These are phyloP conservation scores for Gandaritis pyraliata DNA, from an alignment of 2,888 invertebrate species.

Conservation along the genomic window DNA sequence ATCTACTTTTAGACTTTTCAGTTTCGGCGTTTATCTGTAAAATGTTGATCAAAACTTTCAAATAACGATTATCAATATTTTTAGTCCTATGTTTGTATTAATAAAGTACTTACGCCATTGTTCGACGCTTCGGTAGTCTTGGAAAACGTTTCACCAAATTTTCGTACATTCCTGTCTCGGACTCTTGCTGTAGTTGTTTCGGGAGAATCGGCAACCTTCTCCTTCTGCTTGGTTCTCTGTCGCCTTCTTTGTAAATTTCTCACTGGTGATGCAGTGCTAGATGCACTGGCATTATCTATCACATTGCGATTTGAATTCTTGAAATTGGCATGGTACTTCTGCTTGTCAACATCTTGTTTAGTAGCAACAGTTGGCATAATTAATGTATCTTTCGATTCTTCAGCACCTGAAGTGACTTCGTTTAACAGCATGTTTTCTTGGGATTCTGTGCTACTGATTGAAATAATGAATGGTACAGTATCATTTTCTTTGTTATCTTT, in stretches of 20 bases:
- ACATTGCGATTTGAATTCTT: conserved; percentile 56
- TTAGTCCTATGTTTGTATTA: not conserved
- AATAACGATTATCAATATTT: conserved; percentile 9
- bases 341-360: conserved; percentile 53
- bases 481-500: conserved; percentile 47
- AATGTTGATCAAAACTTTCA: conserved; percentile 40
- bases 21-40: conserved; percentile 76
- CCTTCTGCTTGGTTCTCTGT: conserved; percentile 53
- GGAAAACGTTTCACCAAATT: conserved; percentile 68
- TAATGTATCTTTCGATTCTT: conserved; percentile 58
- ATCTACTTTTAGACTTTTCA: conserved; percentile 80
- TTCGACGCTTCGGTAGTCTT: conserved; percentile 73
- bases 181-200: conserved; percentile 54
- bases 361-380: conserved; percentile 48
- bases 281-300: conserved; percentile 49
- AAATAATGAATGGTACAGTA: conserved; percentile 62
- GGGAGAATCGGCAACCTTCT: conserved; percentile 49
- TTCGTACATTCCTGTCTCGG: conserved; percentile 62
- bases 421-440: conserved; percentile 60
- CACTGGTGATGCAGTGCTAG: conserved; percentile 58
- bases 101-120: conserved; percentile 71
- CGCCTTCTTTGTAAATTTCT: conserved; percentile 72
- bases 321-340: conserved; percentile 72
- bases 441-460: conserved; percentile 71
- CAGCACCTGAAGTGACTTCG: conserved; percentile 52